These are phyloP conservation scores for Butorides virescens DNA, from an alignment of 2,113 vertebrate genomes.

Conservation along the genomic window DNA sequence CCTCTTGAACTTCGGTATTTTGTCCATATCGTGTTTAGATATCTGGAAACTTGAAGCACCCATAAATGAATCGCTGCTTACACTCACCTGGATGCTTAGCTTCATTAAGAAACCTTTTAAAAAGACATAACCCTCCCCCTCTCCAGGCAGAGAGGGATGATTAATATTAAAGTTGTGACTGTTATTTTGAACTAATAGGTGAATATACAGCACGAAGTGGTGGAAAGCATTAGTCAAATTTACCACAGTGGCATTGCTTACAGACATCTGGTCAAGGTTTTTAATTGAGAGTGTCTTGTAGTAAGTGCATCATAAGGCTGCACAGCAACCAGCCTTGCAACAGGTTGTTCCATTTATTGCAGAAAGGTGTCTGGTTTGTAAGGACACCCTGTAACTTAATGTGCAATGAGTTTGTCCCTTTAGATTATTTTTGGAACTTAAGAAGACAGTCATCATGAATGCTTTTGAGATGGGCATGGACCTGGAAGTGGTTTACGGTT, in stretches of 20 bases:
- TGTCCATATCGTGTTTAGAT: background rate
- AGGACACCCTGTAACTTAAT: background rate
- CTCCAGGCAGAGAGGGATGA: background rate
- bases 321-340: background rate
- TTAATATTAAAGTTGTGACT: background rate
- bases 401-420: background rate
- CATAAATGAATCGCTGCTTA: background rate
- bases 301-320: background rate
- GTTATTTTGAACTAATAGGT: background rate
- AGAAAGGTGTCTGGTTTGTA: background rate
- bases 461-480: background rate
- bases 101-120: background rate
- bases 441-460: background rate
- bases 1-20: background rate
- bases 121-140: background rate
- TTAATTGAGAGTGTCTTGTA: background rate
- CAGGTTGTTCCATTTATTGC: background rate
- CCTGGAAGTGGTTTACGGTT: background rate
- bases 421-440: background rate
- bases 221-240: background rate
- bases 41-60: background rate
- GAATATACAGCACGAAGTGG: background rate
- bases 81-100: background rate
- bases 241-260: background rate
- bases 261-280: background rate